These are phyloP conservation scores for Microplitis demolitor DNA, from an alignment of 1,140 invertebrate genomes.

Conservation along the genomic window DNA sequence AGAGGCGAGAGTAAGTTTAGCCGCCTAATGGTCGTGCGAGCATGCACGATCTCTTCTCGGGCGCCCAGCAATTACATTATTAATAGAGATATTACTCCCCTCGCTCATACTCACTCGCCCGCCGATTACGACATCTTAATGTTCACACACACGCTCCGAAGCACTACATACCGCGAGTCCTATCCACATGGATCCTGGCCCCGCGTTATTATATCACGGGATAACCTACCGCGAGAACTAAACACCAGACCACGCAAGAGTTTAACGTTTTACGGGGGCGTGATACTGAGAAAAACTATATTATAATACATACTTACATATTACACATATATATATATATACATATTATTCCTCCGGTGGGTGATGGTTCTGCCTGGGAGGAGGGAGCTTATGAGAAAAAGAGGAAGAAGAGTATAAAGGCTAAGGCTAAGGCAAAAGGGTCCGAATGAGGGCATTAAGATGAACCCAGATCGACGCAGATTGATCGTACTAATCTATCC, in stretches of 20 bases:
- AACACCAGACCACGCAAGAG: too few species aligned
- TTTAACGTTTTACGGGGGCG: neutral
- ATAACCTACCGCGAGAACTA: too few species aligned
- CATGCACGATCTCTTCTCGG: constrained; percentile 40
- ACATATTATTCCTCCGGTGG: too few species aligned
- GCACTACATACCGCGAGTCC: constrained; percentile 10
- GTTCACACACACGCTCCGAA: constrained; percentile 15
- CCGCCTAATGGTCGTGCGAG: constrained; percentile 41
- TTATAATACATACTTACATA: neutral
- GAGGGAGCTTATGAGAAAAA: neutral
- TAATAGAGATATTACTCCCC: constrained; percentile 52
- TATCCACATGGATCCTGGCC: neutral
- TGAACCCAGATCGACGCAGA: constrained; percentile 36
- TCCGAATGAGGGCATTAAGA: constrained; percentile 32
- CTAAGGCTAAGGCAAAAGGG: constrained; percentile 12
- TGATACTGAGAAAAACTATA: constrained; percentile 16
- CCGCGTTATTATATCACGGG: too few species aligned
- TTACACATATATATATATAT: too few species aligned
- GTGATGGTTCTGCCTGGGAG: too few species aligned
- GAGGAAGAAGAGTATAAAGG: constrained; percentile 13
- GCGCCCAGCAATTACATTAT: constrained; percentile 49
- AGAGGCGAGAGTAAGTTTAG: neutral
- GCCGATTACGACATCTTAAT: constrained; percentile 45
- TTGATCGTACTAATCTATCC: constrained; percentile 48
- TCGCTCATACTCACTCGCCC: constrained; percentile 14